Conservation (phyloP, 2,888 invertebrate genomes). For the Psylliodes chrysocephalus region DNA sequence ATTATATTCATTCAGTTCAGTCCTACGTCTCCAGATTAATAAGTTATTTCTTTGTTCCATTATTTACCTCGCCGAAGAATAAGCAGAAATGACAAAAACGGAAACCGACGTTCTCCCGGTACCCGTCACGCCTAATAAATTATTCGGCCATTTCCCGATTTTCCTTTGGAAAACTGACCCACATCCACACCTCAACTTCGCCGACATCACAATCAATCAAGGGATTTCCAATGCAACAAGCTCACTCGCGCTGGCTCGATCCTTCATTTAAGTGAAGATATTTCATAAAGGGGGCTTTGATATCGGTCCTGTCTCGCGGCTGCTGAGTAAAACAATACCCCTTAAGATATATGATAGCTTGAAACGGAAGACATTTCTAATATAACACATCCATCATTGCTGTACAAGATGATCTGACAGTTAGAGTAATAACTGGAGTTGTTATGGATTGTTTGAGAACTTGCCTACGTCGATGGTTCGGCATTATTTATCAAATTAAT, state of each 20-base stretch:
- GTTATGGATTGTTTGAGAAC: constrained; percentile 12
- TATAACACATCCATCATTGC: constrained; percentile 14
- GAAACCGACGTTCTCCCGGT: background rate
- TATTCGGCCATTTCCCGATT: background rate
- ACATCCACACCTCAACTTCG: background rate
- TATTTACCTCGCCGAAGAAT: background rate
- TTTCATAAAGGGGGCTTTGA: constrained; percentile 12
- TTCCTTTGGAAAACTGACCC: background rate
- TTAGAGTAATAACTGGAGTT: constrained; percentile 6
- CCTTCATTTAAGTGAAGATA: constrained; percentile 20
- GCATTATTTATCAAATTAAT: constrained; percentile 2
- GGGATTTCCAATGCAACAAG: constrained; percentile 17
- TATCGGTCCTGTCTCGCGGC: constrained; percentile 1
- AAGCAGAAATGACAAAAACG: background rate
- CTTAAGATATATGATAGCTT: constrained; percentile 18
- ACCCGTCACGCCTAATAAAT: background rate
- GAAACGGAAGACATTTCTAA: constrained; percentile 17
- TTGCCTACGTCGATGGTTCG: background rate
- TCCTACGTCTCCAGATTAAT: no score
- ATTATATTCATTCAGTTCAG: no score
- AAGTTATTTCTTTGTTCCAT: no score
- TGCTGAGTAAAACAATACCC: constrained; percentile 15
- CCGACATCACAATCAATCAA: background rate
- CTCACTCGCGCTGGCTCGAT: constrained; percentile 9
- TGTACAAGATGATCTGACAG: constrained; percentile 13